These are phyloP conservation scores for Malachius bipustulatus DNA, from an alignment of 2,888 invertebrate genomes.

Conservation along the genomic window DNA sequence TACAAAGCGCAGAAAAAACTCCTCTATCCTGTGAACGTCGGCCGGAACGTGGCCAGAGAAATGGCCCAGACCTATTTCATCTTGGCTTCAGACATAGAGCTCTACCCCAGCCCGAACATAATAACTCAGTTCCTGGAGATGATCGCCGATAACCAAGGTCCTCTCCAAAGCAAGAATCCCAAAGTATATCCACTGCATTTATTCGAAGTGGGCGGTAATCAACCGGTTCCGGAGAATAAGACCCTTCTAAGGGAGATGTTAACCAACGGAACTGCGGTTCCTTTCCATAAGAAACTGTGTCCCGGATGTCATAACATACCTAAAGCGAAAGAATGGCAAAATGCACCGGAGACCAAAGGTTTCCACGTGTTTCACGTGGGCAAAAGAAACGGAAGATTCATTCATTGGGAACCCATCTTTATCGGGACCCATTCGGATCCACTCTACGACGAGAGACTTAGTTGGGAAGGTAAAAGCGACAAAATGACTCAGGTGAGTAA, in stretches of 20 bases:
- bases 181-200: slow-evolving; percentile 81
- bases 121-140: slow-evolving; percentile 73
- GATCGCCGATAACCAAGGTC: slow-evolving; percentile 56
- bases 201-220: slow-evolving; percentile 69
- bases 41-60: slow-evolving; percentile 78
- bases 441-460: slow-evolving; percentile 79
- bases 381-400: slow-evolving; percentile 63
- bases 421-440: slow-evolving; percentile 84
- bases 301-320: slow-evolving; percentile 83
- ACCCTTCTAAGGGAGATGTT: slow-evolving; percentile 56
- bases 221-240: slow-evolving; percentile 60
- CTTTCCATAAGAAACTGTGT: slow-evolving; percentile 85
- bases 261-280: slow-evolving; percentile 66
- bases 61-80: slow-evolving; percentile 71
- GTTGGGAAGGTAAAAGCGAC: slow-evolving; percentile 91
- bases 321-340: slow-evolving; percentile 73
- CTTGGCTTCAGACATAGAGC: slow-evolving; percentile 78
- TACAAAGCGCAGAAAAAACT: slow-evolving; percentile 72
- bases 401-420: slow-evolving; percentile 89
- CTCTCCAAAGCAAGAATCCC: slow-evolving; percentile 46
- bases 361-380: slow-evolving; percentile 75
- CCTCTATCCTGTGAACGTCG: slow-evolving; percentile 82
- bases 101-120: slow-evolving; percentile 77
- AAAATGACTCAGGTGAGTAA: slow-evolving; percentile 83
- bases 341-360: slow-evolving; percentile 54